These are phyloP conservation scores for Prunella strophiata DNA, from an alignment of 2,797 vertebrate genomes.

Conservation along the genomic window DNA sequence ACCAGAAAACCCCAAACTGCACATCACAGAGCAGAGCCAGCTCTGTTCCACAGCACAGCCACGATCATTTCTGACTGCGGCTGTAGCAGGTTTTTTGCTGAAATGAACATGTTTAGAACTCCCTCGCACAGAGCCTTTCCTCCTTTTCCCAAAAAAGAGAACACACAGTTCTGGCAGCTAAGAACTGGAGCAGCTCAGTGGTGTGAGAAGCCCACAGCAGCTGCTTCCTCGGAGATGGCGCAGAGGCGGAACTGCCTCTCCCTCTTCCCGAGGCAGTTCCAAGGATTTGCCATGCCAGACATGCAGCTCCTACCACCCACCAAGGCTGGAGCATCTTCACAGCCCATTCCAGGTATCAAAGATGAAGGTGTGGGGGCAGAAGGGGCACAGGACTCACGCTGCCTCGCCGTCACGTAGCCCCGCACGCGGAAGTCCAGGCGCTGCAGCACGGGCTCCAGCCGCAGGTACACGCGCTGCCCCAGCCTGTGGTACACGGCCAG, in stretches of 20 bases:
- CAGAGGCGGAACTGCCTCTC: neutral
- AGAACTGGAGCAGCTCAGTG: neutral
- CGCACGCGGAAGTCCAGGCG: constrained; percentile 90
- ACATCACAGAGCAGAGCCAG: neutral
- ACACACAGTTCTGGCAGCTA: neutral
- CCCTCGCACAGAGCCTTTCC: neutral
- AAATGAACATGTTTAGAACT: neutral
- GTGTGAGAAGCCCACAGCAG: neutral
- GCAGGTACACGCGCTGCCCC: constrained; percentile 80
- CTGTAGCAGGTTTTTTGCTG: neutral
- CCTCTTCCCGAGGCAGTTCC: neutral
- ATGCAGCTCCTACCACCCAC: neutral
- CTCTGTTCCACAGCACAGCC: neutral
- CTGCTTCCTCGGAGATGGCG: neutral
- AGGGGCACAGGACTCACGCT: constrained; percentile 79
- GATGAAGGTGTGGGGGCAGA: neutral
- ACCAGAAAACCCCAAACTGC: neutral
- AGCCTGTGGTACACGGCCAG: constrained; percentile 86
- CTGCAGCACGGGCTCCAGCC: constrained; percentile 91
- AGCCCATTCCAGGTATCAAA: neutral
- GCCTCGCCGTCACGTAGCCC: constrained; percentile 92
- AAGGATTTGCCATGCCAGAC: neutral
- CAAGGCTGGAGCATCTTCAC: neutral
- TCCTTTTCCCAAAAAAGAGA: neutral
- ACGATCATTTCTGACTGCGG: neutral